Evolutionary conservation across 2,113 vertebrate genomes (phyloP).

Genomic region (Pygoscelis antarcticus): DNA sequence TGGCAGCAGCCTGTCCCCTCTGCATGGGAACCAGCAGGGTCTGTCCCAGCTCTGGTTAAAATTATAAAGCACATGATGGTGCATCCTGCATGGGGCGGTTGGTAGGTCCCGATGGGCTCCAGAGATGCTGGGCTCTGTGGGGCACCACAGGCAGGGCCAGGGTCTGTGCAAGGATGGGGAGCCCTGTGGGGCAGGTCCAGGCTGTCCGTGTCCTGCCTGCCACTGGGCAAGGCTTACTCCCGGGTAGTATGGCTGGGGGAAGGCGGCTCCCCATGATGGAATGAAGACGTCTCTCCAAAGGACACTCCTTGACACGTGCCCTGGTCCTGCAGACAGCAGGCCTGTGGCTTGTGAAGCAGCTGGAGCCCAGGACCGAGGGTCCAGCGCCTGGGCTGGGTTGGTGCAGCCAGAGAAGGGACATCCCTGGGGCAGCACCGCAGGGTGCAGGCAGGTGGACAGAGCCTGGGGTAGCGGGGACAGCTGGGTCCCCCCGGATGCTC

Average conservation of each 20-base stretch:
- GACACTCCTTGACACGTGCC: rapidly evolving
- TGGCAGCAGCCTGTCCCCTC: neutral
- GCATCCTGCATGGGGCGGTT: rapidly evolving
- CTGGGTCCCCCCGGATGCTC: neutral
- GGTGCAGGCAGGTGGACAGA: neutral
- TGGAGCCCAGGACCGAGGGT: neutral
- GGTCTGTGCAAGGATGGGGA: neutral
- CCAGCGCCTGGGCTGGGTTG: neutral
- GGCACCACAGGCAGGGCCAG: neutral
- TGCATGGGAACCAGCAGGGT: neutral
- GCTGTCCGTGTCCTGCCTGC: neutral
- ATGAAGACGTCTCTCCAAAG: neutral
- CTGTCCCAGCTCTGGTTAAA: neutral
- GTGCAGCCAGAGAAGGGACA: neutral
- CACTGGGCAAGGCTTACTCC: neutral
- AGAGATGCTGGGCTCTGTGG: rapidly evolving
- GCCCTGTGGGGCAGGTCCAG: neutral
- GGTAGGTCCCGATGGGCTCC: neutral
- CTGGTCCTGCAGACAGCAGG: neutral
- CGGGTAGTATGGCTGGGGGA: neutral
- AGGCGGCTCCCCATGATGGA: neutral
- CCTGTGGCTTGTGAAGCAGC: neutral
- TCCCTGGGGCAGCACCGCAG: neutral
- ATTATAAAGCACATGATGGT: neutral
- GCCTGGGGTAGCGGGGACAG: neutral